Evolutionary conservation across 2,797 vertebrate species (phyloP), one percentile per base, ranked within the genome.

Genomic region (Melanotaenia trifasciata): DNA sequence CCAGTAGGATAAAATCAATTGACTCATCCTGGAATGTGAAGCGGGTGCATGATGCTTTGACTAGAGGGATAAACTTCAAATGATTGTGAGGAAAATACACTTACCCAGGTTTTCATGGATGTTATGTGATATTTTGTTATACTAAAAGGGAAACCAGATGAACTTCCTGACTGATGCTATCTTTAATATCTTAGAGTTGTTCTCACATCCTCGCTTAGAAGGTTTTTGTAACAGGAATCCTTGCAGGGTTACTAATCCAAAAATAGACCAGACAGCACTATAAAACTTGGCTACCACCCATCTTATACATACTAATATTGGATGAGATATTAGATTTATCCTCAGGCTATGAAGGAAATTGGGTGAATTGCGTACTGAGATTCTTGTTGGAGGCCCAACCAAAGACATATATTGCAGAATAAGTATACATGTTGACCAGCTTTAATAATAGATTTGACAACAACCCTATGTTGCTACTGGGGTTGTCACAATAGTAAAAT

Each of bases 221-320:
- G 73, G 62, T 59, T 81, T 85, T 83, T 85, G 74, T 78, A 84
- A 89, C 70, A 64, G 74, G 71, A 89, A 77, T 84, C 76, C 72
- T 82, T 22, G 30, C 75, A 67, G 67, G 40, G 58, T 69, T 71
- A 64, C 33, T 65, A 72, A 69, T 63, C 74, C 75, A 58, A 81
- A 90, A 89, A 89, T 90, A 87, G 74, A 85, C 26, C 78, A 89
- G 86, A 83, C 78, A 35, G 80, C 81, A 45, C 82, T 68, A 64
- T 67, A 35, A 76, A 71, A 60, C 69, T 67, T 20, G 53, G 26
- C 79, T 77, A 71, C 70, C 67, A 74, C 76, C 79, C 56, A 80
- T 83, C 70, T 81, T 66, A 66, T 87, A 84, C 40, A 0, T 69
- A 74, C 83, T 79, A 58, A 83, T 87, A 78, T 81, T 83, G 76